A percentile compares a stretch with the other conserved stretches of the same genome.
These are phyloP conservation scores for Tiphia femorata DNA, from an alignment of 2,888 invertebrate species.

Conservation along the genomic window DNA sequence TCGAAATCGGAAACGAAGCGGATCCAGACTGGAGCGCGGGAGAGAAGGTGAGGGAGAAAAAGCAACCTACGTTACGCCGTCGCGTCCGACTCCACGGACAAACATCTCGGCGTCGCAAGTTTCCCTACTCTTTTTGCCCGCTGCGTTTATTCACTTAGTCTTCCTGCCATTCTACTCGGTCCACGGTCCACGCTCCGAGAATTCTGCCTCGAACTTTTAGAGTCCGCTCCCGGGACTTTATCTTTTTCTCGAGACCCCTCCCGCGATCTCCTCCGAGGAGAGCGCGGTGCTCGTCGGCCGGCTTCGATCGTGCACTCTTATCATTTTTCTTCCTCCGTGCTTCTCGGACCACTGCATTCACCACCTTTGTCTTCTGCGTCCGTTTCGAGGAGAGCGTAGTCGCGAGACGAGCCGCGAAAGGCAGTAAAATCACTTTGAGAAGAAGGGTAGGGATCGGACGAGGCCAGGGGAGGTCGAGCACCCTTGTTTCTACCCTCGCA, in stretches of 20 bases:
- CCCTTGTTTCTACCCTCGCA: conserved; percentile 16
- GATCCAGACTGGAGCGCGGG: background rate
- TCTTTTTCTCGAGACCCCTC: conserved; percentile 14
- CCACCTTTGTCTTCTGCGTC: no score
- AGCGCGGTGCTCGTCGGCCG: no score
- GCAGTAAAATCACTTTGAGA: no score
- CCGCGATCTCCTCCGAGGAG: conserved; percentile 10
- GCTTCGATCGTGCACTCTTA: no score
- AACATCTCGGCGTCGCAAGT: conserved; percentile 31
- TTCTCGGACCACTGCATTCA: no score
- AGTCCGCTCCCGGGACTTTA: conserved; percentile 5
- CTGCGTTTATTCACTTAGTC: conserved; percentile 22
- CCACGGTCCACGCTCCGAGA: conserved; percentile 14
- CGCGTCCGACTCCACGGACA: conserved; percentile 21
- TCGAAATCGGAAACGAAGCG: background rate
- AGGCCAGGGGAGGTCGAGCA: no score
- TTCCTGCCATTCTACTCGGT: conserved; percentile 24
- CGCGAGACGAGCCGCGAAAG: no score
- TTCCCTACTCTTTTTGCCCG: conserved; percentile 19
- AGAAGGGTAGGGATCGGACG: no score
- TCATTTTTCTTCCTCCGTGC: no score
- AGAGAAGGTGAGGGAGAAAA: conserved; percentile 4
- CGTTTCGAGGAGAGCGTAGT: no score
- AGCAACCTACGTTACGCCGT: conserved; percentile 5
- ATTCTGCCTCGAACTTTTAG: conserved; percentile 24